These are phyloP conservation scores for Ricordea florida DNA, from an alignment of 92 coral and sea anemone genomes.

Conservation along the genomic window DNA sequence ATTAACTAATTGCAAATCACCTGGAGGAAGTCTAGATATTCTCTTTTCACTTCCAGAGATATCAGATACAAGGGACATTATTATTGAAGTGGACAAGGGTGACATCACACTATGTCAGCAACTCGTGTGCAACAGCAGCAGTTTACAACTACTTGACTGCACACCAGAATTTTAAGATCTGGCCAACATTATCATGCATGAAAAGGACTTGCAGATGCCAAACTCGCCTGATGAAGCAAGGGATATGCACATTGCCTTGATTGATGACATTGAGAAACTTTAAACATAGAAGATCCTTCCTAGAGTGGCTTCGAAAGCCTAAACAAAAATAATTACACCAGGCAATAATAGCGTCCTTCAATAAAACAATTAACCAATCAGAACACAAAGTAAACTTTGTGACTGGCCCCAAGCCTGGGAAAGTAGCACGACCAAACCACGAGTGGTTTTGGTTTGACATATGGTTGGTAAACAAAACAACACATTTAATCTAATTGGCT, in stretches of 20 bases:
- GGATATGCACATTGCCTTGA: constrained; percentile 35
- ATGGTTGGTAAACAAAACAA: no score
- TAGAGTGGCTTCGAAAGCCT: no score
- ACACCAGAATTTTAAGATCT: constrained; percentile 39
- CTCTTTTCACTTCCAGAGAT: constrained; percentile 59
- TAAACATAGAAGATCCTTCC: constrained; percentile 3
- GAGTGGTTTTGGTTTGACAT: no score
- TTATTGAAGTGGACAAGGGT: constrained; percentile 34
- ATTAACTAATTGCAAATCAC: constrained; percentile 46
- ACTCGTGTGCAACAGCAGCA: constrained; percentile 24
- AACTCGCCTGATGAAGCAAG: constrained; percentile 47
- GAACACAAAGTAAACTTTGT: no score
- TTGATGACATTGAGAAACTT: constrained; percentile 47
- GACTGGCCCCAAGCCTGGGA: no score
- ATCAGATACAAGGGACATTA: constrained; percentile 38
- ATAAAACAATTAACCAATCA: no score
- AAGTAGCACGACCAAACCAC: no score
- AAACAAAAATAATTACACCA: no score
- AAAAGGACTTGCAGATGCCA: constrained; percentile 54
- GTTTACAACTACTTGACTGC: constrained; percentile 14
- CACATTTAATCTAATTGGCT: no score
- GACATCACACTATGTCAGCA: constrained; percentile 34
- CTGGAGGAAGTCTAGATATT: constrained; percentile 60
- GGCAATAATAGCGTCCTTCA: no score
- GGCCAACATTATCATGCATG: constrained; percentile 64